Base-by-base conservation (phyloP, 2,797 vertebrate genomes). In the Chrosomus eos region DNA sequence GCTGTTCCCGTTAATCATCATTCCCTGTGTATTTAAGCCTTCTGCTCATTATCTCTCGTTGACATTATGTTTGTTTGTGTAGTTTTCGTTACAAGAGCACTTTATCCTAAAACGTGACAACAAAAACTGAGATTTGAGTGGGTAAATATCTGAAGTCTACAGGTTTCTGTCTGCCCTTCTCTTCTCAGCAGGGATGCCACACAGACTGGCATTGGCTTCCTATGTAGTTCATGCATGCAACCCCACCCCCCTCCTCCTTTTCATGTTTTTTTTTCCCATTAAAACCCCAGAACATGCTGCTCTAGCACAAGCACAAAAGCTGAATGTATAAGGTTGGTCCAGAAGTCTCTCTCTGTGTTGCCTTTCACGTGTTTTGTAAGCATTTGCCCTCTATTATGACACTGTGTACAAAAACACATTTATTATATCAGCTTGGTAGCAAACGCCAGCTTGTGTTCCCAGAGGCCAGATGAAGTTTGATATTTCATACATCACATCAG, bases 131-230 rank as follows among this genome's bases (percentile, higher is more conserved):
- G 45, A 53, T 60, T 55, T 45, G 4, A 26, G 64, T 43, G 4
- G 13, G 31, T 55, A 79, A 40, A 71, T 33, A 48, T 86, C 81
- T 84, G 75, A 83, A 68, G 51, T 77, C 75, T 66, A 64, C 33
- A 73, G 80, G 76, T 77, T 74, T 77, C 82, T 36, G 66, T 80
- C 72, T 82, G 82, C 77, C 83, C 66, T 48, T 82, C 38, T 79
- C 72, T 45, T 81, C 82, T 84, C 88, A 82, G 84, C 19, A 77
- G 70, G 78, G 81, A 81, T 66, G 62, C 36, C 51, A 40, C 13
- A 31, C 31, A 82, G 78, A 67, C 71, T 77, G 83, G 53, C 76
- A 73, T 60, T 76, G n/a, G 36, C 80, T 68, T 72, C 31, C 70
- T 58, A 72, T 10, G 68, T 21, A 62, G 45, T 75, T 81, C 66